Evolutionary conservation across 1,140 invertebrate genomes (phyloP), one percentile per base, ranked within the genome.

Genomic region (Zaprionus kolodkinae): DNA sequence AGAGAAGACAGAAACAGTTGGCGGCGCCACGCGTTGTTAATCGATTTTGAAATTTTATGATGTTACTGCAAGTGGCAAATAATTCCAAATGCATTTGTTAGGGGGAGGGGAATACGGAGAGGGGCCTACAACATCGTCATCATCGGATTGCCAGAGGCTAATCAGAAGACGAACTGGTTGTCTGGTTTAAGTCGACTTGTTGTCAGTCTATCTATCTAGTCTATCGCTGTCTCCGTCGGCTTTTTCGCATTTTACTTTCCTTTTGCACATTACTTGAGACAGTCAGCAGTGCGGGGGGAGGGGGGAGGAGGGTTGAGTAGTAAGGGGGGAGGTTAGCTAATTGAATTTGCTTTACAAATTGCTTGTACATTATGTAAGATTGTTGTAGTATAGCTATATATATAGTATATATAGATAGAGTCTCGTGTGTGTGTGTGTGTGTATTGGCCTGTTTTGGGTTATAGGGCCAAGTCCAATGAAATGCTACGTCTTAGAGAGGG

Each of bases 401-500:
- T 15, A 56, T 33, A 56, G 1, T 40, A 12, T 38, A 6, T 5
- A 40, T 12, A n/a, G 36, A 6, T 3, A 38, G 38, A 15, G 40
- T 13, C 13, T 43, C 27, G 27, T 30, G 27, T 21, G 21, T 21
- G 21, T 21, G 21, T 21, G 21, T 21, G 21, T 21, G 21, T 6
- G 12, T 40, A 3, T 38, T 9, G 40, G n/a, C n/a, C 6, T 45
- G n/a, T 76, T 71, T 72, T 76, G 73, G 73, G 68, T 76, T 76
- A 72, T 65, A 76, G 73, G 73, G 73, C 73, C 73, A 76, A 76
- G 73, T 76, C 30, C 73, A 72, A 76, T 72, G 73, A 76, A 76
- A 76, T 76, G 69, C 61, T 17, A 25, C 27, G 27, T 30, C 3
- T 30, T 30, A 3, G 0, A 30, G 27, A 4, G 27, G 27, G 27